Evolutionary conservation across 2,888 invertebrate genomes (phyloP).

Genomic region (Noctua janthe): DNA sequence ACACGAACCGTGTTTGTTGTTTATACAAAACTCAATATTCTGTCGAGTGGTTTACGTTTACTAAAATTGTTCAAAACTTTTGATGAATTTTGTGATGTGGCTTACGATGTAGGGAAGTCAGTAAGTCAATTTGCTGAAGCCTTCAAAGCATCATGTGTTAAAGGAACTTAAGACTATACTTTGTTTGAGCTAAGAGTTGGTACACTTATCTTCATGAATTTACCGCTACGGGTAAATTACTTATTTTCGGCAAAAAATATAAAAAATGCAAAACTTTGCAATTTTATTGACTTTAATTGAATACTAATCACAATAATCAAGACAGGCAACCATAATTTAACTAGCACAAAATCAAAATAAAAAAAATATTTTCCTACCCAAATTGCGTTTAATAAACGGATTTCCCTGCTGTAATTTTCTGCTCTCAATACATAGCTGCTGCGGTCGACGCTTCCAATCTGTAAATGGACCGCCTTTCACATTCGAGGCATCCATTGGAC

Average conservation of each 20-base stretch:
- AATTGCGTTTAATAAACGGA: constrained; percentile 1
- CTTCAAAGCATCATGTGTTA: neutral
- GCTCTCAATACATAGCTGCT: constrained; percentile 11
- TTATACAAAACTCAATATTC: constrained; percentile 19
- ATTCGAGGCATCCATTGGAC: constrained; percentile 26
- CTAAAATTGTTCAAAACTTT: constrained; percentile 54
- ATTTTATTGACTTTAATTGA: too few species aligned
- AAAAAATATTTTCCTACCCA: neutral
- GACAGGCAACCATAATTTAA: too few species aligned
- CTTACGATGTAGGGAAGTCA: constrained; percentile 14
- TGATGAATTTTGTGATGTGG: constrained; percentile 45
- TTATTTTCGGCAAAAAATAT: too few species aligned
- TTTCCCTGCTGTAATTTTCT: constrained; percentile 14
- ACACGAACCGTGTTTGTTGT: constrained; percentile 19
- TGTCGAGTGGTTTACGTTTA: constrained; percentile 34
- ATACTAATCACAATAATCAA: too few species aligned
- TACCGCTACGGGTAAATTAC: too few species aligned
- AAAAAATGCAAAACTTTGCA: too few species aligned
- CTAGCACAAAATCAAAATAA: too few species aligned
- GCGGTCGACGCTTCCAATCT: constrained; percentile 51
- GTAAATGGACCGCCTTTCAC: constrained; percentile 51
- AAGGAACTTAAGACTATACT: neutral
- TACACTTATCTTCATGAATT: neutral
- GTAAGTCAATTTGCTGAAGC: constrained; percentile 31
- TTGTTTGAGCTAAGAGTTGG: neutral